Base-by-base conservation (phyloP, 2,113 vertebrate species). In the Tympanuchus pallidicinctus region DNA sequence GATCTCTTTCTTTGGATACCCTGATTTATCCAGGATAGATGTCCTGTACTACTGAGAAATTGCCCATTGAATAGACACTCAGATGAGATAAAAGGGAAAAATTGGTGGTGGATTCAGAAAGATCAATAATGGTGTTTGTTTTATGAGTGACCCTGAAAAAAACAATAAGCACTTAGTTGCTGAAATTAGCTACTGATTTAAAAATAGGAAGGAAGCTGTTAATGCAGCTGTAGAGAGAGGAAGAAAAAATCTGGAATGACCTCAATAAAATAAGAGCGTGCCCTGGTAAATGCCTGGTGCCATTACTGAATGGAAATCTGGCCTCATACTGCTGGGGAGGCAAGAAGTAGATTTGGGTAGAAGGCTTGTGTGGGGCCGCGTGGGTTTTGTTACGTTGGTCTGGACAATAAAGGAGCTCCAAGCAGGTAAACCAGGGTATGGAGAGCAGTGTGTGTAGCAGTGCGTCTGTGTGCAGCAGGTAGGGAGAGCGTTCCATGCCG, bases 181-280 rank as follows among this genome's bases (percentile, higher is more conserved):
- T 91, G 94, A 94, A 95, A 97, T 97, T 91, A 96, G 94, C 91
- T 84, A 77, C 88, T 91, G 94, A 94, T 94, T 94, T 94, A 93
- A 95, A 96, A 96, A 97, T 96, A 96, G 95, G 92, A 92, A 94
- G 88, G 90, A 89, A 95, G 82, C 91, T 91, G 88, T 94, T 95
- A 94, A 91, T 86, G 73, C 80, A 90, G 19, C 88, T 90, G 36
- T 75, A 78, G 90, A 72, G 85, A 78, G 57, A 21, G 0, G 66
- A 92, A 57, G 63, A 81, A 87, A 86, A 92, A 83, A 63, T 91
- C 90, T 96, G 79, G 66, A 95, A 91, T 94, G 93, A 94, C 91
- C 94, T 96, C 79, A 91, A 79, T 95, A 94, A 95, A 92, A 77
- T 57, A 93, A 88, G 61, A 90, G 50, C 10, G 0, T 88, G 64